These are phyloP conservation scores for Chloebia gouldiae DNA, from an alignment of 2,113 vertebrate genomes.

Conservation along the genomic window DNA sequence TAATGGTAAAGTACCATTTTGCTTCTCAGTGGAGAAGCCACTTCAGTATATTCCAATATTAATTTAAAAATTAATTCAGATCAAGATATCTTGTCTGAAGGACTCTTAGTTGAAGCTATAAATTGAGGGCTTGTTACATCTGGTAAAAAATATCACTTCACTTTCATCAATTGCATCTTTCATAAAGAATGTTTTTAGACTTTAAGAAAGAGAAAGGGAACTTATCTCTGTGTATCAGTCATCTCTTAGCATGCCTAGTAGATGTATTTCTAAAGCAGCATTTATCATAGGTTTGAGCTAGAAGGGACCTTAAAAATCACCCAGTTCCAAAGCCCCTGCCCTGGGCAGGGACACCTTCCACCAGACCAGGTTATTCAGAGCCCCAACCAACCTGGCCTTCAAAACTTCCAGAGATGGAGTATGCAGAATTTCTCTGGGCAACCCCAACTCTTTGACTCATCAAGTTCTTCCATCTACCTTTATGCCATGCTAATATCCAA, in stretches of 20 bases:
- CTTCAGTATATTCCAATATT: neutral
- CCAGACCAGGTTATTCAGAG: neutral
- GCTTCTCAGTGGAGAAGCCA: neutral
- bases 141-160: neutral
- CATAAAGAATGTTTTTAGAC: neutral
- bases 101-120: neutral
- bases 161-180: neutral
- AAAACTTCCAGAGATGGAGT: neutral
- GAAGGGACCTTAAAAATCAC: neutral
- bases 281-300: neutral
- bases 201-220: neutral
- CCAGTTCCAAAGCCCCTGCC: neutral
- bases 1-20: neutral
- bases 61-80: conserved; percentile 1
- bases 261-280: neutral
- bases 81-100: neutral
- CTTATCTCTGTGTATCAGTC: neutral
- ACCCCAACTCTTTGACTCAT: neutral
- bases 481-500: neutral
- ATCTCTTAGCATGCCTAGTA: neutral
- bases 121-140: neutral
- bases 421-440: neutral
- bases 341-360: neutral
- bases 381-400: neutral
- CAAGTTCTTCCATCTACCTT: neutral